Conservation (phyloP, 2,888 invertebrate species). For the Andrena marginata region DNA sequence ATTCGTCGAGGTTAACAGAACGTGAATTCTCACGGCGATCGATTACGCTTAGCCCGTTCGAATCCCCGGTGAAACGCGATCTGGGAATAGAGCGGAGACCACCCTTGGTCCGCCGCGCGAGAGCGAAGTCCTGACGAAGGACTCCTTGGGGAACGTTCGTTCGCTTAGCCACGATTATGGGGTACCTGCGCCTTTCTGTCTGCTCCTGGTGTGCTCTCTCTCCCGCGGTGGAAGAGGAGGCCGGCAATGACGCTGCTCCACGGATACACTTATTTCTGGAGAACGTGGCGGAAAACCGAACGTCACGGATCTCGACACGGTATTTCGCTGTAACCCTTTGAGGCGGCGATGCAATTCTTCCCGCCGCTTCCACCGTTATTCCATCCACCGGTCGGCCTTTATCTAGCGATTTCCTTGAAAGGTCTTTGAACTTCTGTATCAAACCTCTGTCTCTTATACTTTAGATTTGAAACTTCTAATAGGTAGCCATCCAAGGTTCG, state of each 20-base stretch:
- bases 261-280: slow-evolving; percentile 2
- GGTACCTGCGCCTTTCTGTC: slow-evolving; percentile 32
- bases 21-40: slow-evolving; percentile 73
- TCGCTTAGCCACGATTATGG: slow-evolving; percentile 77
- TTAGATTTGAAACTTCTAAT: not conserved
- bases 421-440: not conserved
- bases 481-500: not conserved
- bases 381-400: slow-evolving; percentile 1
- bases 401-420: slow-evolving; percentile 13
- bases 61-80: slow-evolving; percentile 76
- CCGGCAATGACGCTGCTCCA: slow-evolving; percentile 2
- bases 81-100: slow-evolving; percentile 74
- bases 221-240: not conserved
- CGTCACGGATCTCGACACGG: slow-evolving; percentile 1
- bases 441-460: not conserved
- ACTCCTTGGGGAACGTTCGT: slow-evolving; percentile 80
- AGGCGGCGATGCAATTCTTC: not conserved
- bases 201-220: not conserved
- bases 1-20: slow-evolving; percentile 57
- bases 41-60: slow-evolving; percentile 76
- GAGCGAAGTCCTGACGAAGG: slow-evolving; percentile 79
- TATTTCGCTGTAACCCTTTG: not conserved
- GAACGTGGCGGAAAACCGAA: not conserved
- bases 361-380: not conserved
- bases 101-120: slow-evolving; percentile 71